Percentiles rank a stretch among this genome's conserved stretches.
Evolutionary conservation across 1,140 invertebrate species (phyloP).

Genomic region (Drosophila nebulosa): DNA sequence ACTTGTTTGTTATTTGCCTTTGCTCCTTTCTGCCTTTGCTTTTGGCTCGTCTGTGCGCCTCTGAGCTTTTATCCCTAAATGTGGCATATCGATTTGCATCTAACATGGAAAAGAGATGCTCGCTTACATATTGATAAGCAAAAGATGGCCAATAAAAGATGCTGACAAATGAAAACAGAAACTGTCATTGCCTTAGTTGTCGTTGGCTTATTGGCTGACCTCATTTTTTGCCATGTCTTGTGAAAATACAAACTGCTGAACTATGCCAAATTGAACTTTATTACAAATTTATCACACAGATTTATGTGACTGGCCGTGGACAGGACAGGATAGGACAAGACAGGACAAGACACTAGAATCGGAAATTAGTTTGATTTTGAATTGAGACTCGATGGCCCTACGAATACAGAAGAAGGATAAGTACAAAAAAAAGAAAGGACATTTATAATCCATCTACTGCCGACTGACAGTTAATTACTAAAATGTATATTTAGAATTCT

Average conservation of each 20-base stretch:
- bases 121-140: slow-evolving; percentile 34
- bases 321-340: slow-evolving; percentile 21
- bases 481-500: background rate
- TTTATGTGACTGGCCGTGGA: slow-evolving; percentile 30
- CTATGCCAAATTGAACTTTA: slow-evolving; percentile 68
- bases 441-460: slow-evolving; percentile 39
- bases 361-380: background rate
- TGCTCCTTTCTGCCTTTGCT: background rate
- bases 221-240: slow-evolving; percentile 32
- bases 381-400: background rate
- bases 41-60: too few relatives aligned
- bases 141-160: slow-evolving; percentile 56
- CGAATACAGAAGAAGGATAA: background rate
- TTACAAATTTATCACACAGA: slow-evolving; percentile 57
- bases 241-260: slow-evolving; percentile 66
- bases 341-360: slow-evolving; percentile 24
- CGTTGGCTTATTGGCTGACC: slow-evolving; percentile 16
- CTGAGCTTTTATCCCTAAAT: slow-evolving; percentile 39
- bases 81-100: slow-evolving; percentile 73
- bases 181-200: slow-evolving; percentile 3
- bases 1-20: slow-evolving; percentile 54
- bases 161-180: slow-evolving; percentile 57
- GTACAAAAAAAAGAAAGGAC: slow-evolving; percentile 1
- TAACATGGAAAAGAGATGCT: slow-evolving; percentile 32
- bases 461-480: slow-evolving; percentile 67